Conservation (phyloP, 2,113 vertebrate species). For the Anarhynchus alexandrinus region DNA sequence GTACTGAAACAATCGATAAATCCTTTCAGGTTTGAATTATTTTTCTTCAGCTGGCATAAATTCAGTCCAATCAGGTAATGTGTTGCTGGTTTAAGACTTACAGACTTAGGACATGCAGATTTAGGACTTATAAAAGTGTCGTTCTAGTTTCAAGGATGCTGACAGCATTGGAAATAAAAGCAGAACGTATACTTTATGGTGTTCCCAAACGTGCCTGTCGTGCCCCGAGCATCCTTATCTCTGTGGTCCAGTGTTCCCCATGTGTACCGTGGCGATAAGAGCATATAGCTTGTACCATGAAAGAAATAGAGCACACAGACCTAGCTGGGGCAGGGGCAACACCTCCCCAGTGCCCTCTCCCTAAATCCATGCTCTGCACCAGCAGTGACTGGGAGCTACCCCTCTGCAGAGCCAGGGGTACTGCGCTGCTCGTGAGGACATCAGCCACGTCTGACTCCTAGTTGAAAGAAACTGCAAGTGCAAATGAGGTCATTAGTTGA, state of each 20-base stretch:
- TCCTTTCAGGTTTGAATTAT: not conserved
- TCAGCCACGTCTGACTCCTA: not conserved
- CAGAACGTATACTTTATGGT: not conserved
- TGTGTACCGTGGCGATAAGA: not conserved
- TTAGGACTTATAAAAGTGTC: not conserved
- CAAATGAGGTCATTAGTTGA: not conserved
- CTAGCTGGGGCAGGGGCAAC: not conserved
- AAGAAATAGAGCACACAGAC: not conserved
- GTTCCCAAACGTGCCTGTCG: not conserved
- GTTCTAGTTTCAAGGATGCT: not conserved
- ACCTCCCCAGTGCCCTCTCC: not conserved
- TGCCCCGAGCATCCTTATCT: not conserved
- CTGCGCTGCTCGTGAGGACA: not conserved
- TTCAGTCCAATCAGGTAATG: rapidly evolving
- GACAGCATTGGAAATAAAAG: not conserved
- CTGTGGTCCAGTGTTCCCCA: not conserved
- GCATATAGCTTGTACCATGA: rapidly evolving
- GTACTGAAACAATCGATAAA: not conserved
- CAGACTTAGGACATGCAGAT: not conserved
- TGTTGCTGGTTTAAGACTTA: not conserved
- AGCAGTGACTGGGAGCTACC: not conserved
- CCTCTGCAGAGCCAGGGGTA: not conserved
- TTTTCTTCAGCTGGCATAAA: not conserved
- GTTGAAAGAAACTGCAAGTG: not conserved
- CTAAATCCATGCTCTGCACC: not conserved